Base-by-base conservation (phyloP, 2,113 vertebrate species). In the Tricholaema leucomelas region DNA sequence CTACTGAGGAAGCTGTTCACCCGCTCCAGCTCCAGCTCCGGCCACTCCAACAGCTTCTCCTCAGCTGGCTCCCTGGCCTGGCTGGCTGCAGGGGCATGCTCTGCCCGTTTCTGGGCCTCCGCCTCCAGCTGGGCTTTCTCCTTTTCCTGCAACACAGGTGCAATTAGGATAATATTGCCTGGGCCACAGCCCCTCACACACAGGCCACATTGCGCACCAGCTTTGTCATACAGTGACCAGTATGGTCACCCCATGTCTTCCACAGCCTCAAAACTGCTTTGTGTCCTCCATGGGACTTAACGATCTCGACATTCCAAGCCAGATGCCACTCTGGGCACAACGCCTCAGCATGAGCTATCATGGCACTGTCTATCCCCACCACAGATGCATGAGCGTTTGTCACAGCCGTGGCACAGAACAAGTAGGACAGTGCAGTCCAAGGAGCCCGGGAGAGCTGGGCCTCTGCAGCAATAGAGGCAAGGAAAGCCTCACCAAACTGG, bases 1-100 rank as follows among this genome's bases (percentile, higher is more conserved):
- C 98, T 99, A 90, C 98, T 99, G 90, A 99, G 98, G 91, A 99
- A 99, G 96, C 98, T 99, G 98, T 99, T 99, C 82, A 99, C 99
- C 2, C 98, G 98, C 94, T 99, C 99, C 61, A 99, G 97, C 91
- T 99, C 99, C 89, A 97, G 97, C 95, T 99, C 98, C 0, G 99
- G 99, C 99, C 99, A 99, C 77, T 99, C 98, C 59, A 99, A 97
- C 64, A 99, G 97, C 78, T 98, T 98, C 74, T 98, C 98, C 48
- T 97, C 94, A 0, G 96, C 81, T 1, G 85, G 91, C 59, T 96
- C 97, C 50, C 92, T 90, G 63, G 96, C 95, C 79, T 91, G 97
- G 89, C 87, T 95, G 42, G 94, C 91, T 56, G 96, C 88, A 7
- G 97, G 95, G 95, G 92, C 82, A 64, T 88, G 96, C 90, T 97